These are phyloP conservation scores for Gallinago paraguaiae DNA, from an alignment of 2,113 vertebrate species.

Conservation along the genomic window DNA sequence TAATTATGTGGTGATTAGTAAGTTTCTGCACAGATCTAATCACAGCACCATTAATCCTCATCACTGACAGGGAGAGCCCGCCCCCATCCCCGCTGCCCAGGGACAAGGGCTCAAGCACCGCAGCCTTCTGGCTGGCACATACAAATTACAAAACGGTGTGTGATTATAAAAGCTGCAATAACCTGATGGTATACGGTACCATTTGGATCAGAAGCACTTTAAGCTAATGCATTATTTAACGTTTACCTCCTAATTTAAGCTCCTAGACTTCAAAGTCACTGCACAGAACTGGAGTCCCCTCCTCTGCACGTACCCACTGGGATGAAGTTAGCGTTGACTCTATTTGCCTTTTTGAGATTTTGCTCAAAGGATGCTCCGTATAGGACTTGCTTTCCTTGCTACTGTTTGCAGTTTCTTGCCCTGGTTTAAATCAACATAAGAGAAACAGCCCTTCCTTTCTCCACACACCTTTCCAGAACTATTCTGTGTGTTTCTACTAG, in stretches of 20 bases:
- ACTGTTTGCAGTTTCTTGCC: neutral
- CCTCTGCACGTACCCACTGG: neutral
- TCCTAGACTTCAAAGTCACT: neutral
- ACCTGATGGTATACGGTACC: neutral
- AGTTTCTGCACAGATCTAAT: neutral
- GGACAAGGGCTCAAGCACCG: neutral
- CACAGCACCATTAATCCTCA: neutral
- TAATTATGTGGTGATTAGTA: neutral
- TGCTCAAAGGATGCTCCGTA: neutral
- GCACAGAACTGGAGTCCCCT: neutral
- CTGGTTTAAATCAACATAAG: neutral
- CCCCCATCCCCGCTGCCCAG: neutral
- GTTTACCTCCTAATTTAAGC: constrained; percentile 28
- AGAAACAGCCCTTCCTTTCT: neutral
- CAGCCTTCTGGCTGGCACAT: neutral
- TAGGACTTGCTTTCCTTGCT: neutral
- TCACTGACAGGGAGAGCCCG: neutral
- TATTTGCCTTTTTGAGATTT: neutral
- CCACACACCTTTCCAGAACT: neutral
- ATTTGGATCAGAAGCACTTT: constrained; percentile 4
- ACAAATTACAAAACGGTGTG: neutral
- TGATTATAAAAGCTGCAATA: neutral
- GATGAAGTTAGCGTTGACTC: neutral
- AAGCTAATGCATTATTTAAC: constrained; percentile 20
- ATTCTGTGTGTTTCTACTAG: neutral